Conservation (phyloP, 2,113 vertebrate genomes). For the Cynopterus brachyotis region DNA sequence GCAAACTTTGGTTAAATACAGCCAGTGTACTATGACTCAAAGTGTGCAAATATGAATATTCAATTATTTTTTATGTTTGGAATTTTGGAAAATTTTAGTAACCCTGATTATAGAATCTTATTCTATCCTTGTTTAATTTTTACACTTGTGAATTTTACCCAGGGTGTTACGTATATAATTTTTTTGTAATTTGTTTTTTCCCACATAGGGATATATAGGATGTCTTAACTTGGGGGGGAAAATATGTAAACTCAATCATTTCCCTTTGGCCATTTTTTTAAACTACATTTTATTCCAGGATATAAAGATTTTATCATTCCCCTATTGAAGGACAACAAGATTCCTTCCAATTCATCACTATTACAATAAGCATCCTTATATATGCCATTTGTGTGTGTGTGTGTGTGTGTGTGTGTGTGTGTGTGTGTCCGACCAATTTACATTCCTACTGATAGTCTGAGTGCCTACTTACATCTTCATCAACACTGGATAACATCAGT, state of each 20-base stretch:
- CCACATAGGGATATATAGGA: background rate
- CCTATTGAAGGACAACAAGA: background rate
- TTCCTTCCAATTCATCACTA: background rate
- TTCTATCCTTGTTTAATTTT: conserved; percentile 18
- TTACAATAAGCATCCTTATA: background rate
- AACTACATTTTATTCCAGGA: background rate
- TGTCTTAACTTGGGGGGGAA: background rate
- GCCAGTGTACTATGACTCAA: background rate
- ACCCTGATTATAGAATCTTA: background rate
- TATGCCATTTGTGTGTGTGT: background rate
- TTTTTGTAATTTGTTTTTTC: conserved; percentile 9
- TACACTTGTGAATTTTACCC: background rate
- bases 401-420: background rate
- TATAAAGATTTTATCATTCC: background rate
- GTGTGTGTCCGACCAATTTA: background rate
- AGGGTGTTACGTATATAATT: background rate
- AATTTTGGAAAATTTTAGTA: conserved; percentile 46
- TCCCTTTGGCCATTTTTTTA: background rate
- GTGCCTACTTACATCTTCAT: background rate
- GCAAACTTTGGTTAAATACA: conserved; percentile 37
- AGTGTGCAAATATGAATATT: background rate
- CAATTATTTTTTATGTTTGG: background rate
- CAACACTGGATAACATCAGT: background rate
- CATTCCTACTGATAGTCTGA: background rate
- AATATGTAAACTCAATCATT: background rate